phyloP scores from a whole-genome alignment of 2,797 vertebrate species.

The Fistularia tabacaria region DNA sequence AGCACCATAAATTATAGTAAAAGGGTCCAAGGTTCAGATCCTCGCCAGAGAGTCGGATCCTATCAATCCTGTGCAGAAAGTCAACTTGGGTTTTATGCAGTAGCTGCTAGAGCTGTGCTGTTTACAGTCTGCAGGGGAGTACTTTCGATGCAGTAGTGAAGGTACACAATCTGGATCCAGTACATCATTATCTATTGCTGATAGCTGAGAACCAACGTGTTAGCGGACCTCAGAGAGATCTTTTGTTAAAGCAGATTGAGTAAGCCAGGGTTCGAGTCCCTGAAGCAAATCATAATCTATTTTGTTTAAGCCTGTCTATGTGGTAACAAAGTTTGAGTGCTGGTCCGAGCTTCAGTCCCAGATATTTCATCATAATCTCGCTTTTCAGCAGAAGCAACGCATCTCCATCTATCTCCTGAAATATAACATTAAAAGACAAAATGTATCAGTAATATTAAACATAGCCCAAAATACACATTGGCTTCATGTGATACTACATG shows the following conservation, averaged over 20 bases:
- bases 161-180: constrained; percentile 3
- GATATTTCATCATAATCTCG: constrained; percentile 95
- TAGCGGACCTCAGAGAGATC: constrained; percentile 10
- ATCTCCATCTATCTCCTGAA: constrained; percentile 90
- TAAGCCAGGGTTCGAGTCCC: constrained; percentile 4
- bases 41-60: too few relatives aligned
- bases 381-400: constrained; percentile 89
- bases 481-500: too few relatives aligned
- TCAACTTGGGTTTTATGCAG: constrained; percentile 6
- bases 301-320: constrained; percentile 92
- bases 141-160: constrained; percentile 8
- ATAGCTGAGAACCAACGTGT: constrained; percentile 16
- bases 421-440: neutral
- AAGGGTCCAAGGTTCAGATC: too few relatives aligned
- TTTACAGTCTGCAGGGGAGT: constrained; percentile 32
- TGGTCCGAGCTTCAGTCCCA: constrained; percentile 90
- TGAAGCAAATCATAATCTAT: constrained; percentile 77
- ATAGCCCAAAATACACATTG: too few relatives aligned
- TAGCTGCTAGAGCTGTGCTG: constrained; percentile 38
- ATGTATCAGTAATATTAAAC: too few relatives aligned
- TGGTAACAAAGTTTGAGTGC: constrained; percentile 92
- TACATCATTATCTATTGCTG: constrained; percentile 25
- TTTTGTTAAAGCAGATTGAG: constrained; percentile 6
- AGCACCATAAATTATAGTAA: constrained; percentile 15
- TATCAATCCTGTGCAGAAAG: constrained; percentile 1